A percentile compares a stretch with the other conserved stretches of the same genome.
phyloP scores from a whole-genome alignment of 1,140 invertebrate genomes.

The Cylas formicarius region DNA sequence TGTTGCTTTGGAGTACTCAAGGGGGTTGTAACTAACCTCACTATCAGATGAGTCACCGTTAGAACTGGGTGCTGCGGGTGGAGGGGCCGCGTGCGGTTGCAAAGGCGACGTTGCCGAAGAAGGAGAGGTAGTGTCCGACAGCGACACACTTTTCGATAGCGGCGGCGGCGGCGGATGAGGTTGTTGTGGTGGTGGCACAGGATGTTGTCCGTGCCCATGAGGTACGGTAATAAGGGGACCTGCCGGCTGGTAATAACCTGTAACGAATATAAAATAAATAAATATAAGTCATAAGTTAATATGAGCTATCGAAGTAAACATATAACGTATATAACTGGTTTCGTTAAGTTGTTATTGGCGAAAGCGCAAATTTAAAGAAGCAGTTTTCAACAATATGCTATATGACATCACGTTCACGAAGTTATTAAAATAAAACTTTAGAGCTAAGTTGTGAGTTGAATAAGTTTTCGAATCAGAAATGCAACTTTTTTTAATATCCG shows the following conservation, averaged over 20 bases:
- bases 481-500: no score
- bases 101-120: conserved; percentile 44
- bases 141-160: conserved; percentile 34
- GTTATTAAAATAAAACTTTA: no score
- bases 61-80: conserved; percentile 30
- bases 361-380: no score
- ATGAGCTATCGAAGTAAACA: background rate
- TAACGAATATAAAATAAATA: conserved; percentile 24
- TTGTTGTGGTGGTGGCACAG: conserved; percentile 46
- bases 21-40: conserved; percentile 35
- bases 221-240: conserved; percentile 71
- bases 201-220: conserved; percentile 47
- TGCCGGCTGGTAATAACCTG: conserved; percentile 83
- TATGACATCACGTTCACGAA: no score
- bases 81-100: conserved; percentile 30
- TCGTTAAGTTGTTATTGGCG: no score
- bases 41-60: conserved; percentile 43
- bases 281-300: background rate
- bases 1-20: no score
- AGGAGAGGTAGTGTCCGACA: conserved; percentile 41
- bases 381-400: no score
- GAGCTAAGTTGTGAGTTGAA: no score
- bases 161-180: conserved; percentile 43
- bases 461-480: no score
- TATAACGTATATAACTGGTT: no score